These are phyloP conservation scores for Limenitis camilla DNA, from an alignment of 2,888 invertebrate species.

Conservation along the genomic window DNA sequence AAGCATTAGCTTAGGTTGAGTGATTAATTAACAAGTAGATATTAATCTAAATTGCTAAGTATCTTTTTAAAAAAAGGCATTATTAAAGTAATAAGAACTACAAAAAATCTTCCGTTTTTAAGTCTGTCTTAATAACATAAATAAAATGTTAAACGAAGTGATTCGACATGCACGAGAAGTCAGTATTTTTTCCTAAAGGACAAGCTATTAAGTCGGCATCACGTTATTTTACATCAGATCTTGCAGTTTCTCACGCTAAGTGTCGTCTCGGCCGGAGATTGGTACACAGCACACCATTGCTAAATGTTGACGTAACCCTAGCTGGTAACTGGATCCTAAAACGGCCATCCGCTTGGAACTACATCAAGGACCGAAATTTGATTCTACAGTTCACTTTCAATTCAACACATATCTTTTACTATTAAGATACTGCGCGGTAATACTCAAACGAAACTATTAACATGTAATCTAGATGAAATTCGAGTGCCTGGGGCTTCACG, in stretches of 20 bases:
- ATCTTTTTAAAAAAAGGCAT: neutral
- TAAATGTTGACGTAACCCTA: slow-evolving; percentile 35
- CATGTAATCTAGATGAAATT: no score
- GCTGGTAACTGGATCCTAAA: slow-evolving; percentile 15
- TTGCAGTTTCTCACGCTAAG: slow-evolving; percentile 47
- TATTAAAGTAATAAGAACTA: neutral
- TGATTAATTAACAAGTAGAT: no score
- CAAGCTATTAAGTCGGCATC: slow-evolving; percentile 9
- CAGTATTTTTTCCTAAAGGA: neutral
- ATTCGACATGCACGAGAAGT: neutral
- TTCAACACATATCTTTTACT: slow-evolving; percentile 1
- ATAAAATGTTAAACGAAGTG: neutral
- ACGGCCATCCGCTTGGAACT: slow-evolving; percentile 13
- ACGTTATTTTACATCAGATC: slow-evolving; percentile 45
- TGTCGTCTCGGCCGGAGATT: slow-evolving; percentile 51
- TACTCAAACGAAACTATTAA: neutral
- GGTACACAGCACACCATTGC: slow-evolving; percentile 45
- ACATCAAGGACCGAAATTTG: slow-evolving; percentile 9
- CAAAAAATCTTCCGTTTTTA: neutral
- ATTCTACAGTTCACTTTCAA: slow-evolving; percentile 1
- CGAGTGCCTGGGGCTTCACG: no score
- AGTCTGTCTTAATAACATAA: neutral
- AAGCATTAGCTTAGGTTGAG: no score
- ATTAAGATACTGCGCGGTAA: no score
- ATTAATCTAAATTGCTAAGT: no score